Conservation (phyloP, 1,140 invertebrate genomes). For the Drosophila ficusphila region DNA sequence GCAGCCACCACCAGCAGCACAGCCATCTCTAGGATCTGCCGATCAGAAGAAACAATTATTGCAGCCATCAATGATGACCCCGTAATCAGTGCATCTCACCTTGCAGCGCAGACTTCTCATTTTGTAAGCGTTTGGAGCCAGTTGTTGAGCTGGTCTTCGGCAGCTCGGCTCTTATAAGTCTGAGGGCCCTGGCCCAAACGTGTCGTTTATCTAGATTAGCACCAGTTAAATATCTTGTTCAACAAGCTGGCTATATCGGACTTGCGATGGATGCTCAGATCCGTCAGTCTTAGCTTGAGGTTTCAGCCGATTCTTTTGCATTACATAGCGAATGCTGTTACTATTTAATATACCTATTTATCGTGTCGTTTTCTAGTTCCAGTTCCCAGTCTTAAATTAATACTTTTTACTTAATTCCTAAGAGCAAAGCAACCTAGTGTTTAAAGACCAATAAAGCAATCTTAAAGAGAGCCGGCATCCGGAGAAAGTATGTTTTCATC, state of each 20-base stretch:
- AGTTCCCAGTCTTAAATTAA: slow-evolving; percentile 10
- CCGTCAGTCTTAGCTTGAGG: slow-evolving; percentile 10
- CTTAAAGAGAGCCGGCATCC: slow-evolving; percentile 21
- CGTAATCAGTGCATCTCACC: slow-evolving; percentile 37
- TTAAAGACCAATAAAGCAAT: slow-evolving; percentile 16
- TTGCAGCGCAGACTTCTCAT: slow-evolving; percentile 57
- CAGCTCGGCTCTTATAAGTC: slow-evolving; percentile 68
- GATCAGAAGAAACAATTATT: background rate
- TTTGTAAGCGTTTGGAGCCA: slow-evolving; percentile 29
- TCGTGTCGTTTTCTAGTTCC: slow-evolving; percentile 4
- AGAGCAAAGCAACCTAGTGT: slow-evolving; percentile 10
- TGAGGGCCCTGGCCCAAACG: slow-evolving; percentile 55
- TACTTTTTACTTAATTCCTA: slow-evolving; percentile 32
- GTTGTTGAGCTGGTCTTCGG: slow-evolving; percentile 35
- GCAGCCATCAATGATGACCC: background rate
- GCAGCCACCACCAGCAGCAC: slow-evolving; percentile 50
- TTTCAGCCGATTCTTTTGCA: slow-evolving; percentile 4
- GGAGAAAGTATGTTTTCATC: background rate
- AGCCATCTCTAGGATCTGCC: slow-evolving; percentile 51
- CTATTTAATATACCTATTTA: slow-evolving; percentile 31
- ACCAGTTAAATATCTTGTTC: slow-evolving; percentile 55
- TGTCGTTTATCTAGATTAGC: slow-evolving; percentile 67
- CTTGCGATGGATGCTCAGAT: slow-evolving; percentile 18
- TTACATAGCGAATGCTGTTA: slow-evolving; percentile 8
- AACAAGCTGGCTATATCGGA: slow-evolving; percentile 41